Evolutionary conservation across 2,797 vertebrate species (phyloP), one percentile per base, ranked within the genome.

Genomic region (Rhinogobio ventralis): DNA sequence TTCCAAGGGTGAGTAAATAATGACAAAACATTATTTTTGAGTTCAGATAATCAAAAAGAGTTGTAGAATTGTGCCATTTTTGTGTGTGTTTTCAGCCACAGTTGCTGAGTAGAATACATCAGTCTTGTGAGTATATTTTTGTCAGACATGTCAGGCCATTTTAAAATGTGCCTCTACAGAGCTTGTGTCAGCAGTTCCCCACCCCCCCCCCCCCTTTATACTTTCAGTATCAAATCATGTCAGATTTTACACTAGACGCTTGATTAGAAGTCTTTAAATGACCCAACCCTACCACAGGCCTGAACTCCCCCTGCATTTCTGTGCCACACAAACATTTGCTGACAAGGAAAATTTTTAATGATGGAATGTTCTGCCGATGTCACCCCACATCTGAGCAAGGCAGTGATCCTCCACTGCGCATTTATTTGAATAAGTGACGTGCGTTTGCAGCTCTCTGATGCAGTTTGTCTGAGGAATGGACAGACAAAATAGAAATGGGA

Each of bases 111-210:
- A 78, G 46, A 85, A 67, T 49, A 8, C 3, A 49, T 67, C 17
- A 23, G 14, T 15, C 83, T 87, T 90, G 68, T 11, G 85, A 82
- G 79, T 84, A 74, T 91, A 79, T 89, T 87, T 93, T 94, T 90
- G 85, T 90, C 91, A 87, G 87, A 76, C 88, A 57, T 81, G 84
- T 78, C 87, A 87, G 73, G 85, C 84, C 85, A 74, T 74, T 78
- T 86, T 79, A 55, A 72, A 85, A 85, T 79, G 82, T 79, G 64
- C 64, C 39, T 74, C 81, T 89, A 86, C 69, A 86, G 85, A 86
- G 36, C 42, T 60, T 15, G 49, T 69, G 2, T 74, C 67, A 46
- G 62, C 79, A 83, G 69, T 87, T 53, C 25, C 71, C n/a, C 62
- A 13, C 62, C n/a, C n/a, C n/a, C n/a, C n/a, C n/a, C n/a, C n/a